Conservation (phyloP, 2,797 vertebrate species). For the Sternarchorhynchus goeldii region DNA sequence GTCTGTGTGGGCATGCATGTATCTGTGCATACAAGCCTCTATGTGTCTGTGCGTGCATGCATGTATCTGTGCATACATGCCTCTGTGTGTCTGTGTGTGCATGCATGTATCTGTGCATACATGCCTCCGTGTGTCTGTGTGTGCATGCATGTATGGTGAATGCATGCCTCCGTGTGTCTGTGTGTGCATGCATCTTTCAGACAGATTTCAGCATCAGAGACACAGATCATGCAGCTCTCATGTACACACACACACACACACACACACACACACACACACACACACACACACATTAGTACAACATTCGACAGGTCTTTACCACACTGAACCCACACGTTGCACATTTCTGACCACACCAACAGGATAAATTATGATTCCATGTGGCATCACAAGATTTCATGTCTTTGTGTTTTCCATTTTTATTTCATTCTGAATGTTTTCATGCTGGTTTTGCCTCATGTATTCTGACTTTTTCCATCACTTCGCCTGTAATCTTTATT, state of each 20-base stretch:
- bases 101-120: too few relatives aligned
- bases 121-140: too few relatives aligned
- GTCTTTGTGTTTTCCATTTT: neutral
- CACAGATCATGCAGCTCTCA: slow-evolving; percentile 19
- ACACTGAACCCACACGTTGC: slow-evolving; percentile 4
- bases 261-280: neutral
- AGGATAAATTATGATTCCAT: neutral
- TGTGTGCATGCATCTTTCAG: slow-evolving; percentile 9
- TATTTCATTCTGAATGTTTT: neutral
- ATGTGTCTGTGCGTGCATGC: too few relatives aligned
- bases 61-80: too few relatives aligned
- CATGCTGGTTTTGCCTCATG: neutral
- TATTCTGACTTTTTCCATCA: neutral
- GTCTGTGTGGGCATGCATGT: neutral
- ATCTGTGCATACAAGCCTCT: too few relatives aligned
- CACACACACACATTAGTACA: too few relatives aligned
- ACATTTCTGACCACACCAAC: slow-evolving; percentile 12
- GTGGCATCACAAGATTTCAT: neutral
- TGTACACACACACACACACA: slow-evolving; percentile 24
- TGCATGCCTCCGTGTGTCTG: neutral
- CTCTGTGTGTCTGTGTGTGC: neutral
- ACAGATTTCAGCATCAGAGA: slow-evolving; percentile 7
- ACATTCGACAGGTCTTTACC: too few relatives aligned
- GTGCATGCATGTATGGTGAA: too few relatives aligned
- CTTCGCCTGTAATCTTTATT: too few relatives aligned